Conservation (phyloP, 2,888 invertebrate genomes). For the Tuta absoluta region DNA sequence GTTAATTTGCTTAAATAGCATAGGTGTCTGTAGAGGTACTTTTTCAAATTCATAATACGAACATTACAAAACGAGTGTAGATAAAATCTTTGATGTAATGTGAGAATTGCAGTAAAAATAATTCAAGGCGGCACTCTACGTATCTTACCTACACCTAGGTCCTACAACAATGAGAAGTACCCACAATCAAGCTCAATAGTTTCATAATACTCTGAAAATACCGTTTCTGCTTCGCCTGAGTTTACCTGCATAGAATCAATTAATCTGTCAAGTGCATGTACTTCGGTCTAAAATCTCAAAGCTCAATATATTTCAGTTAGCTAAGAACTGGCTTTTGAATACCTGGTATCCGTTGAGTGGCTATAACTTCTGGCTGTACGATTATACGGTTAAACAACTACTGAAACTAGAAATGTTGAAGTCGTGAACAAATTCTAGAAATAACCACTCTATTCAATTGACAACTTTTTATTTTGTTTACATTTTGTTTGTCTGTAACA, state of each 20-base stretch:
- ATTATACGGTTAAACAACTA: neutral
- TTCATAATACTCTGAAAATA: neutral
- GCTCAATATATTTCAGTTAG: conserved; percentile 25
- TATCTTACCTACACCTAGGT: no score
- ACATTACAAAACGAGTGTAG: no score
- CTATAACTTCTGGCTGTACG: neutral
- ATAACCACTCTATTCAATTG: neutral
- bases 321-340: conserved; percentile 13
- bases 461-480: no score
- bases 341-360: neutral
- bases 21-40: no score
- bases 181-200: no score
- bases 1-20: no score
- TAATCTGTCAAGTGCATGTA: conserved; percentile 55
- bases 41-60: no score
- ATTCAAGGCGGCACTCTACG: no score
- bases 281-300: conserved; percentile 30
- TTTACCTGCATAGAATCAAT: conserved; percentile 45
- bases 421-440: neutral
- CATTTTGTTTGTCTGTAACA: no score
- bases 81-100: no score
- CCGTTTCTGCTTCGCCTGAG: neutral
- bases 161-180: no score
- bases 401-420: neutral
- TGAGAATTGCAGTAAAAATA: no score